phyloP scores from a whole-genome alignment of 2,888 invertebrate species.

The Caenorhabditis macrosperma region DNA sequence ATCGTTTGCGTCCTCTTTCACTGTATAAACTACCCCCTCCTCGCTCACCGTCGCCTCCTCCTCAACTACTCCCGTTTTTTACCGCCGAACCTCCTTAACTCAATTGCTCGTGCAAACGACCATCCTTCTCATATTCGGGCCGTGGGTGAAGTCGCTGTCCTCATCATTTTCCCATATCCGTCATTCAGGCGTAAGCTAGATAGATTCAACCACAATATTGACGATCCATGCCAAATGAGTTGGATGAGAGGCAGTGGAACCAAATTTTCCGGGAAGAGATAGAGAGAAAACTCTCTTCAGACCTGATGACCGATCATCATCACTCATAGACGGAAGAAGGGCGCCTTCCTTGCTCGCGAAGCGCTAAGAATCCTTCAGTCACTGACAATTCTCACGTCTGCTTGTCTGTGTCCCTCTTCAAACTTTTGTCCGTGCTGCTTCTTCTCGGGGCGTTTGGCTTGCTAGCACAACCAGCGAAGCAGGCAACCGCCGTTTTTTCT shows the following conservation, averaged over 20 bases:
- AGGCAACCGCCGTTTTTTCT: constrained; percentile 42
- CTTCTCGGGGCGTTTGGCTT: constrained; percentile 1
- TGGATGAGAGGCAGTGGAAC: constrained; percentile 21
- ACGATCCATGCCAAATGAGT: constrained; percentile 41
- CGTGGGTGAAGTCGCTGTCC: constrained; percentile 28
- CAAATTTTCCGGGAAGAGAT: neutral
- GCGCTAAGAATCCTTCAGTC: neutral
- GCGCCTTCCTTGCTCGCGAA: neutral
- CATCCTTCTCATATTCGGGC: constrained; percentile 27
- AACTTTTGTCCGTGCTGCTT: constrained; percentile 36
- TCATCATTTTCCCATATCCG: constrained; percentile 52
- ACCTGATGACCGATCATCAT: constrained; percentile 25
- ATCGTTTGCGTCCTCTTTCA: constrained; percentile 58
- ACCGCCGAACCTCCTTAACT: constrained; percentile 51
- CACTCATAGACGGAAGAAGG: neutral
- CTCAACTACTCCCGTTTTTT: constrained; percentile 57
- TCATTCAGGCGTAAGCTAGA: constrained; percentile 54
- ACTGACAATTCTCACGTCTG: constrained; percentile 18
- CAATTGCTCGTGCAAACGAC: constrained; percentile 57
- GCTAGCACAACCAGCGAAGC: constrained; percentile 37
- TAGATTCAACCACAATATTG: constrained; percentile 55
- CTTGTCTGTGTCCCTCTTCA: constrained; percentile 12
- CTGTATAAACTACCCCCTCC: constrained; percentile 57
- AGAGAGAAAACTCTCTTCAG: neutral
- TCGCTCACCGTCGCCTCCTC: constrained; percentile 33